These are phyloP conservation scores for Achatina immaculata DNA, from an alignment of 1,140 invertebrate species.

Conservation along the genomic window DNA sequence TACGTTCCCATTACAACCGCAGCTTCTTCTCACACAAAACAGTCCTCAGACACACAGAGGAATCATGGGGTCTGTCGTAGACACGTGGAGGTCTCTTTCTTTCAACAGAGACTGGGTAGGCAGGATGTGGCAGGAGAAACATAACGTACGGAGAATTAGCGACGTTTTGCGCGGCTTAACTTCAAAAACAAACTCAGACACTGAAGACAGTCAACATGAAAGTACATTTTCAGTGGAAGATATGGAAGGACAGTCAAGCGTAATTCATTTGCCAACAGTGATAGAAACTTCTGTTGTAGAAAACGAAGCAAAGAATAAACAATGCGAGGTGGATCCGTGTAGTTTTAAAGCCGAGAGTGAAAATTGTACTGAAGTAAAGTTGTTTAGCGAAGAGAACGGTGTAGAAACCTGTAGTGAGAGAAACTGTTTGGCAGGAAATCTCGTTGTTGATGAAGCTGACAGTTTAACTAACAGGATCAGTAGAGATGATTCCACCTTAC, in stretches of 20 bases:
- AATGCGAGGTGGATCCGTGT: too few relatives aligned
- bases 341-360: too few relatives aligned
- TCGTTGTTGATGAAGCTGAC: not conserved
- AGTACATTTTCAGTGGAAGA: too few relatives aligned
- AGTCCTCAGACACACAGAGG: not conserved
- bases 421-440: not conserved
- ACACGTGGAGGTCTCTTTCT: not conserved
- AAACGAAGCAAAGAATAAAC: too few relatives aligned
- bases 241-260: too few relatives aligned
- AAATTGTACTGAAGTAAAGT: not conserved
- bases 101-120: slow-evolving; percentile 26
- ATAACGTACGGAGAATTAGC: slow-evolving; percentile 4
- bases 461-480: not conserved
- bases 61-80: not conserved
- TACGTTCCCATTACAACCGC: not conserved
- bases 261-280: too few relatives aligned
- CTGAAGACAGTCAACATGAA: not conserved
- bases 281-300: too few relatives aligned
- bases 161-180: not conserved
- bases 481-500: too few relatives aligned
- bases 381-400: not conserved
- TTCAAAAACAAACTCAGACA: not conserved
- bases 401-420: not conserved
- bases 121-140: slow-evolving; percentile 10
- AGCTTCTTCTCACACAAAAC: not conserved